Percentiles rank a stretch among this genome's conserved stretches.
Conservation (phyloP, 2,888 invertebrate species). For the Scrobipalpa costella region DNA sequence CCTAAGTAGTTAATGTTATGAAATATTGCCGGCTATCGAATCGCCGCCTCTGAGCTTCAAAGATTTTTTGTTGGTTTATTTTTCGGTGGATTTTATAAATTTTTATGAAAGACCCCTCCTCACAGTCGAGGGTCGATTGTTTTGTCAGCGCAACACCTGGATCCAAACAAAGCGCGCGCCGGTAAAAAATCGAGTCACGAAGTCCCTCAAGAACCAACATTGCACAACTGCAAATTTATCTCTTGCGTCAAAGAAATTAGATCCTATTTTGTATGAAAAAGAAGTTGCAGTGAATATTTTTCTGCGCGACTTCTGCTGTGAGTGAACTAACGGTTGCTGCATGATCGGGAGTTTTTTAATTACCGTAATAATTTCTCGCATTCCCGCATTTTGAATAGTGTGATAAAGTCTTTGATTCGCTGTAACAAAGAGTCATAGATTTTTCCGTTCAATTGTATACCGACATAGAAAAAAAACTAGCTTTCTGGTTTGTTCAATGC, state of each 20-base stretch:
- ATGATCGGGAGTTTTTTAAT: conserved; percentile 49
- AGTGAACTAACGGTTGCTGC: conserved; percentile 53
- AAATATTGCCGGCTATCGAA: conserved; percentile 69
- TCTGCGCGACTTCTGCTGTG: conserved; percentile 11
- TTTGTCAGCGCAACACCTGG: conserved; percentile 80
- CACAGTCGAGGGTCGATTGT: conserved; percentile 70
- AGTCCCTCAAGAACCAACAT: neutral
- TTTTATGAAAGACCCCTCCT: conserved; percentile 71
- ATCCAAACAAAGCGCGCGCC: conserved; percentile 69
- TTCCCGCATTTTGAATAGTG: conserved; percentile 19
- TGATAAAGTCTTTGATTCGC: conserved; percentile 7
- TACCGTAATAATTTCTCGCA: conserved; percentile 25
- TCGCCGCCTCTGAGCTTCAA: conserved; percentile 46
- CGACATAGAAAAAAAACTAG: neutral
- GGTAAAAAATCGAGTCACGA: conserved; percentile 1
- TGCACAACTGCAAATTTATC: neutral
- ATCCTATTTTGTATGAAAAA: neutral
- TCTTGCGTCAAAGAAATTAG: neutral
- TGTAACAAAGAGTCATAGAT: conserved; percentile 3
- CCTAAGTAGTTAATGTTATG: conserved; percentile 75
- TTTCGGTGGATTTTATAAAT: conserved; percentile 68
- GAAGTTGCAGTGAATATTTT: neutral
- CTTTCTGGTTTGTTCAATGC: neutral
- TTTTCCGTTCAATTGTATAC: neutral
- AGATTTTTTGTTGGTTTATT: conserved; percentile 56